A percentile compares a stretch with the other conserved stretches of the same genome.
Evolutionary conservation across 2,888 invertebrate genomes (phyloP).

Genomic region (Melieria crassipennis): DNA sequence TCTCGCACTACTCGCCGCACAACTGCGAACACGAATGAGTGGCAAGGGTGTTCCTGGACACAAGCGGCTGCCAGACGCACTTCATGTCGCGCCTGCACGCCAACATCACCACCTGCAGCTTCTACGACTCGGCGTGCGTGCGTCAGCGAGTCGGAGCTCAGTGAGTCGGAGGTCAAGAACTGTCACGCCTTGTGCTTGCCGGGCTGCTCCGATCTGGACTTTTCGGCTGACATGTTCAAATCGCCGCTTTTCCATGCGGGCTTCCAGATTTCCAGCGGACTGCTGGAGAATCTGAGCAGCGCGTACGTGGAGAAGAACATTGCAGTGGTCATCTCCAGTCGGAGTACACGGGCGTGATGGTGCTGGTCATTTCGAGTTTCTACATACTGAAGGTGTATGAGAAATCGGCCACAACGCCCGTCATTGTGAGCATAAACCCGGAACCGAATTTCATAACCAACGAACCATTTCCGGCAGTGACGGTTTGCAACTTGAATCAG

Average conservation of each 20-base stretch:
- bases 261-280: constrained; percentile 36
- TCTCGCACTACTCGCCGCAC: constrained; percentile 75
- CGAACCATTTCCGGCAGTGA: constrained; percentile 85
- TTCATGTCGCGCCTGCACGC: constrained; percentile 69
- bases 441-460: constrained; percentile 73
- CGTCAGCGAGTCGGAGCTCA: constrained; percentile 42
- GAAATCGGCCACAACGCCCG: constrained; percentile 46
- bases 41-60: constrained; percentile 71
- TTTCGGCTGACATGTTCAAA: constrained; percentile 70
- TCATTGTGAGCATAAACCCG: constrained; percentile 73
- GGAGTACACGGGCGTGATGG: fast-evolving
- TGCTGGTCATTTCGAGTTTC: constrained; percentile 27
- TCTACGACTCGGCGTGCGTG: constrained; percentile 70
- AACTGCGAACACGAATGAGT: constrained; percentile 82
- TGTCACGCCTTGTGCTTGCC: constrained; percentile 72
- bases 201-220: constrained; percentile 75
- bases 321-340: constrained; percentile 69
- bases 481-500: constrained; percentile 86
- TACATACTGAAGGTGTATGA: too few relatives aligned
- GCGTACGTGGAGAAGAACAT: constrained; percentile 68
- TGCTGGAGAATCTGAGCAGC: constrained; percentile 42
- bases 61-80: constrained; percentile 48
- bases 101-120: constrained; percentile 74
- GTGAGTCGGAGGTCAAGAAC: constrained; percentile 9
- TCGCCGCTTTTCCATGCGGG: constrained; percentile 65